phyloP scores from a whole-genome alignment of 1,140 invertebrate species.

The Campoletis sonorensis region DNA sequence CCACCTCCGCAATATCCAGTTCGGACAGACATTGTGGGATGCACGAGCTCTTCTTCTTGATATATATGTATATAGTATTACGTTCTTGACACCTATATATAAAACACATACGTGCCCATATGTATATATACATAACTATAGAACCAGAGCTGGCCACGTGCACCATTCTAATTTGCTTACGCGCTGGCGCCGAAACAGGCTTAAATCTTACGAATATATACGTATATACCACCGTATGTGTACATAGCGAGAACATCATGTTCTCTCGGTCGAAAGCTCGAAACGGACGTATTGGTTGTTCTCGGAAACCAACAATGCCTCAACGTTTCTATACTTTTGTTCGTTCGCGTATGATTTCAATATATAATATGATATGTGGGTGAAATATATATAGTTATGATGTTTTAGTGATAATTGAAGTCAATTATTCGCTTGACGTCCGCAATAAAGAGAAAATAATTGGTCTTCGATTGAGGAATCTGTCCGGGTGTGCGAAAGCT shows the following conservation, averaged over 20 bases:
- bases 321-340: not conserved
- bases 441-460: slow-evolving; percentile 19
- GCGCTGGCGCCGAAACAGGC: slow-evolving; percentile 57
- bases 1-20: slow-evolving; percentile 50
- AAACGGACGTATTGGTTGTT: slow-evolving; percentile 50
- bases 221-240: slow-evolving; percentile 50
- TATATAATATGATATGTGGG: not conserved
- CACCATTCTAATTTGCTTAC: slow-evolving; percentile 71
- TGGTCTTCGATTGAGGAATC: not conserved
- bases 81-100: not conserved
- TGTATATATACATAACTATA: no score
- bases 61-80: no score
- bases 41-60: slow-evolving; percentile 6
- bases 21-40: slow-evolving; percentile 55
- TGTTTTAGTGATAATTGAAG: not conserved
- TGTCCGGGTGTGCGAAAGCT: not conserved
- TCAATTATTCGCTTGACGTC: slow-evolving; percentile 10
- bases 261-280: slow-evolving; percentile 48
- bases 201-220: slow-evolving; percentile 51
- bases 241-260: slow-evolving; percentile 49
- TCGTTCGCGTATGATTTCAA: not conserved
- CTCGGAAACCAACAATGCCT: slow-evolving; percentile 57
- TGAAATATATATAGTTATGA: not conserved
- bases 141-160: slow-evolving; percentile 68
- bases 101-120: slow-evolving; percentile 13